phyloP scores from a whole-genome alignment of 2,797 vertebrate species.

The Delichon dasypus region DNA sequence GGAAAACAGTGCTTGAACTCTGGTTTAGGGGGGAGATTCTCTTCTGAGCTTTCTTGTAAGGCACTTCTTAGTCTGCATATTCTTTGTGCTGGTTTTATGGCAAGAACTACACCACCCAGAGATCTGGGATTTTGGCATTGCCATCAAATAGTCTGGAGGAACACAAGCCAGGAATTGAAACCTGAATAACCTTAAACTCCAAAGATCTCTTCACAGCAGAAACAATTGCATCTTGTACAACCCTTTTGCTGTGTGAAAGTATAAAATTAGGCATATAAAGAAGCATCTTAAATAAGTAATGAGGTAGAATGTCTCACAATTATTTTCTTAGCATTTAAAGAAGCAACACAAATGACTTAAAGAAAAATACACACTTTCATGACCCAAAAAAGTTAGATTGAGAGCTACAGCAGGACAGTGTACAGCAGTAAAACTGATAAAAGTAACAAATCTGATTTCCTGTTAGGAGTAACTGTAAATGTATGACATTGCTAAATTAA shows the following conservation, averaged over 20 bases:
- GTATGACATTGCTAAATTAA: not conserved
- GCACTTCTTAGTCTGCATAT: not conserved
- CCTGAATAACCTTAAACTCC: not conserved
- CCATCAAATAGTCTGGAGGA: not conserved
- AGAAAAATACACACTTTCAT: not conserved
- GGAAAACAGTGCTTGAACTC: not conserved
- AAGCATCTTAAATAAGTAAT: not conserved
- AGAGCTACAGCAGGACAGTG: not conserved
- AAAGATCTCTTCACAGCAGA: not conserved
- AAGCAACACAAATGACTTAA: not conserved
- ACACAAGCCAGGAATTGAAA: not conserved
- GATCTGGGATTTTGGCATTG: not conserved
- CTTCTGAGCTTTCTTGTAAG: not conserved
- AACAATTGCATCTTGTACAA: not conserved
- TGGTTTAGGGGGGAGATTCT: not conserved
- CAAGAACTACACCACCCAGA: not conserved
- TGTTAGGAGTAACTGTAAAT: not conserved
- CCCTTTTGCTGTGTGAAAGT: not conserved
- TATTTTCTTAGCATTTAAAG: not conserved
- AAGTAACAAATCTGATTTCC: not conserved
- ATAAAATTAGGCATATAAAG: not conserved
- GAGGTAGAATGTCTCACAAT: not conserved
- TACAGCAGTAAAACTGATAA: not conserved
- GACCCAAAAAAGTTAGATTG: not conserved
- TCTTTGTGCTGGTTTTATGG: not conserved